These are phyloP conservation scores for Hypanus sabinus DNA, from an alignment of 2,113 vertebrate genomes.

Conservation along the genomic window DNA sequence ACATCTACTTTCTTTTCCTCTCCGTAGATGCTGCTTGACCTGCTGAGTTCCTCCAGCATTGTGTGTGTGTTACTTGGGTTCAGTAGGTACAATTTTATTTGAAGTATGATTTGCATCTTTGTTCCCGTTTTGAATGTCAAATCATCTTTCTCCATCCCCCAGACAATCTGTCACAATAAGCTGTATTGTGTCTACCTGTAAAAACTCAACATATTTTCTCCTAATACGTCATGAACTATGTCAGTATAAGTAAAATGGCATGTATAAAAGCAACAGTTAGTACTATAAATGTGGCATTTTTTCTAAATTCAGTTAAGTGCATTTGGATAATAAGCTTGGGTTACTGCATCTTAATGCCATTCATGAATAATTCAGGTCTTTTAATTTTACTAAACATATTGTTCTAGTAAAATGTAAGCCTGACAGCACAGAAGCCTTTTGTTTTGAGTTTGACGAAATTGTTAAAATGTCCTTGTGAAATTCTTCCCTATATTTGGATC, in stretches of 20 bases:
- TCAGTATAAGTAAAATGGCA: background rate
- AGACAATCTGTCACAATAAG: background rate
- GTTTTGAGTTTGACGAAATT: background rate
- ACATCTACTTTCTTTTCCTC: too few relatives aligned
- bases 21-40: too few relatives aligned
- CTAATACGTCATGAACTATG: background rate
- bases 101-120: background rate
- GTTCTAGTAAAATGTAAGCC: too few relatives aligned
- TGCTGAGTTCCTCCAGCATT: too few relatives aligned
- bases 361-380: background rate
- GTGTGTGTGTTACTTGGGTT: too few relatives aligned
- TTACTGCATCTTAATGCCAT: background rate
- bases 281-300: background rate
- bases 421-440: background rate
- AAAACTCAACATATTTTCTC: background rate
- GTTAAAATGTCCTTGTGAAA: conserved; percentile 8
- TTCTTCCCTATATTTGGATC: background rate
- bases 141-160: background rate
- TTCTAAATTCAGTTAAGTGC: background rate
- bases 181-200: background rate
- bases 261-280: background rate
- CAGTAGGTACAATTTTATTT: background rate
- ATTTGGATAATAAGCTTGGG: background rate
- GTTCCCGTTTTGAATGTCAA: background rate
- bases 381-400: background rate